Base-by-base conservation (phyloP, 2,113 vertebrate genomes). In the Chloropsis hardwickii region DNA sequence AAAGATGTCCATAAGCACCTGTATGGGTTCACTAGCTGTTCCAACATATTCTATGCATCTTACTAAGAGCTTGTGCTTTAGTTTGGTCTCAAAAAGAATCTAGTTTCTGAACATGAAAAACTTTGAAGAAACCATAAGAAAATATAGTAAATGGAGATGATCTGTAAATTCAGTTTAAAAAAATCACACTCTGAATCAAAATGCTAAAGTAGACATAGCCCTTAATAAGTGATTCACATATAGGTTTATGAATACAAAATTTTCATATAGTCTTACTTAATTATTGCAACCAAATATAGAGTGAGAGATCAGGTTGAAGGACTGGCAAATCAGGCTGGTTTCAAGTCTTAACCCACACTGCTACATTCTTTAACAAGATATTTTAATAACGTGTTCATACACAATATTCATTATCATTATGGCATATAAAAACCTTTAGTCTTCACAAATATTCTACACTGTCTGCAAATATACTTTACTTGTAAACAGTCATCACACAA, bases 11-110 rank as follows among this genome's bases (percentile, higher is more conserved):
- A 40, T n/a, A 50, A 67, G 10, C 8, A 77, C 7, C 14, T 67
- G 20, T 62, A 37, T 22, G 20, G 23, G 25, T 33, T 33, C 29
- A 33, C 3, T 31, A n/a, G 25, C 5, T 72, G 20, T 60, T 85
- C 54, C 5, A 20, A 28, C 8, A n/a, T 4, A 20, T 0, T 29
- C 4, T 11, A 37, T 37, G 1, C 14, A 45, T 5, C 14, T 87
- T 57, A 27, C 5, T n/a, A 31, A 54, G 12, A 57, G 11, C 18
- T 61, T 29, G 22, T 54, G 16, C 4, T 58, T 69, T 12, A 54
- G 19, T 72, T 81, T 84, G 12, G 6, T 51, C 29, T 65, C 33
- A 60, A 77, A 66, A 91, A 67, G 35, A 11, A 44, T 27, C 16
- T 27, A 35, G 6, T 65, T 15, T 56, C 11, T 27, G 12, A 45